phyloP scores from a whole-genome alignment of 2,797 vertebrate genomes.

The Gastrophryne carolinensis region DNA sequence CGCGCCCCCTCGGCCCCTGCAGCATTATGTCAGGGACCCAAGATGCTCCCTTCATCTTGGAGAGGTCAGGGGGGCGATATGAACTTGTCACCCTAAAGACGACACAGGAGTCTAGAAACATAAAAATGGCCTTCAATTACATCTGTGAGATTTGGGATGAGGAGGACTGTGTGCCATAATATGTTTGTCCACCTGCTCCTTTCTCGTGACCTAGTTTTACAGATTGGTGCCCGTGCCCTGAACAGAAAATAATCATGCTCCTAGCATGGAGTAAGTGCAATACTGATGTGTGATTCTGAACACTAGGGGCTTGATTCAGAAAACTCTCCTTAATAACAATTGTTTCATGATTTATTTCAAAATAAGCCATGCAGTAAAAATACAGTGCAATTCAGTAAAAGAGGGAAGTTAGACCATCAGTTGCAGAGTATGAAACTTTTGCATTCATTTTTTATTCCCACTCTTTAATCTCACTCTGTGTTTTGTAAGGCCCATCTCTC shows the following conservation, averaged over 20 bases:
- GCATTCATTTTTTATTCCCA: too few species aligned
- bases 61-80: background rate
- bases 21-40: background rate
- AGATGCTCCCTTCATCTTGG: background rate
- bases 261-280: background rate
- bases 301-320: too few species aligned
- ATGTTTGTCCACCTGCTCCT: slow-evolving; percentile 13
- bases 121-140: slow-evolving; percentile 54
- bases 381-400: too few species aligned
- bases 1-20: background rate
- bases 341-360: too few species aligned
- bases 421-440: too few species aligned
- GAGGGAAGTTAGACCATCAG: too few species aligned
- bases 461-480: too few species aligned
- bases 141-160: background rate
- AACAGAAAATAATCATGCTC: background rate
- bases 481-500: too few species aligned
- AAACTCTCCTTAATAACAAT: too few species aligned
- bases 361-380: too few species aligned
- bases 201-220: slow-evolving; percentile 5
- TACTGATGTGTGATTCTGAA: background rate
- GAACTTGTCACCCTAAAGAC: slow-evolving; percentile 8
- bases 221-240: background rate
- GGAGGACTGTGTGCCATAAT: background rate
- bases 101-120: slow-evolving; percentile 36